These are phyloP conservation scores for Podarcis raffonei DNA, from an alignment of 2,113 vertebrate species.

Conservation along the genomic window DNA sequence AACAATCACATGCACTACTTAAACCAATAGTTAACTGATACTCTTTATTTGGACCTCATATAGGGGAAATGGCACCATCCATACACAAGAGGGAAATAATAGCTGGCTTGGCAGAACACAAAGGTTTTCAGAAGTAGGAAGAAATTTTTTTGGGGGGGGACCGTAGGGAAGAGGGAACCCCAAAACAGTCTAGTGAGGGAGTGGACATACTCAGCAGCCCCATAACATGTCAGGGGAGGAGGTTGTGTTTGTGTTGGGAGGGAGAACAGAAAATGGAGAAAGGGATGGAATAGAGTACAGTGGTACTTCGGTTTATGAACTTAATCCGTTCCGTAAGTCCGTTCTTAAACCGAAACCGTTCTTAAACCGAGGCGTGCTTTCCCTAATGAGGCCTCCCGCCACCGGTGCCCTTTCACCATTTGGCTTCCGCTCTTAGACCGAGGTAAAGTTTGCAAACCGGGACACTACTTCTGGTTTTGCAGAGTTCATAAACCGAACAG, in stretches of 20 bases:
- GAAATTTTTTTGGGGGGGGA: neutral
- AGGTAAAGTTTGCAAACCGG: too few species aligned
- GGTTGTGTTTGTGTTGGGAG: neutral
- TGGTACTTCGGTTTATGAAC: too few species aligned
- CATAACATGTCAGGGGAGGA: neutral
- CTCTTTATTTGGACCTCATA: neutral
- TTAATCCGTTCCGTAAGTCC: too few species aligned
- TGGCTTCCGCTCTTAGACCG: too few species aligned
- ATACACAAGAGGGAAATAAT: neutral
- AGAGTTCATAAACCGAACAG: too few species aligned
- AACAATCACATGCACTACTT: neutral
- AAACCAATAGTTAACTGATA: neutral
- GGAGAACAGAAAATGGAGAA: too few species aligned
- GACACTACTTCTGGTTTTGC: too few species aligned
- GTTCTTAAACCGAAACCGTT: too few species aligned
- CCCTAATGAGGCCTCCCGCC: too few species aligned
- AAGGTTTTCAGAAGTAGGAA: neutral
- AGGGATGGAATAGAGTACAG: too few species aligned
- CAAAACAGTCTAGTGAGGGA: neutral
- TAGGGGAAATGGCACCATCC: neutral
- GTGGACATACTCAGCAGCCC: neutral
- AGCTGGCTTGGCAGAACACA: neutral
- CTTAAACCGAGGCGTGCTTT: too few species aligned
- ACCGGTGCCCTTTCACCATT: rapidly evolving
- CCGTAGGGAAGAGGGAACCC: neutral